These are phyloP conservation scores for Cotesia chilonis DNA, from an alignment of 1,140 invertebrate species.

Conservation along the genomic window DNA sequence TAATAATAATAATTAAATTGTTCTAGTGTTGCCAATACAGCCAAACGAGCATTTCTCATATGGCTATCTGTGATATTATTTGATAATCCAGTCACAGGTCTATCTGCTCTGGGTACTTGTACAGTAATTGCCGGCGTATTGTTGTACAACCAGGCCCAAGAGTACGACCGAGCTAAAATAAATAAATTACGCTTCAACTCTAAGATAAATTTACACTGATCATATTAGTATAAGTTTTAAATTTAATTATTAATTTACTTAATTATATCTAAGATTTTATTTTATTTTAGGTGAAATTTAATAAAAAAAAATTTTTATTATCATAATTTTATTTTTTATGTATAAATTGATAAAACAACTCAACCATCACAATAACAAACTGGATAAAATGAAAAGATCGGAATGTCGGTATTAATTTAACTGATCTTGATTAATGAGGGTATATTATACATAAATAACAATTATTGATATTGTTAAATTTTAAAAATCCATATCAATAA, in stretches of 20 bases:
- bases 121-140: conserved; percentile 81
- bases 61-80: conserved; percentile 85
- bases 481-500: no score
- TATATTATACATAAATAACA: no score
- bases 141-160: conserved; percentile 79
- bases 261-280: neutral
- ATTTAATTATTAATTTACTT: no score
- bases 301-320: no score
- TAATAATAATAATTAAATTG: conserved; percentile 1
- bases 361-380: no score
- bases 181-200: conserved; percentile 52
- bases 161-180: conserved; percentile 65
- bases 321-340: no score
- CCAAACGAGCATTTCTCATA: conserved; percentile 84
- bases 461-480: no score
- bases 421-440: no score
- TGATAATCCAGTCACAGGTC: conserved; percentile 80
- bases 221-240: neutral
- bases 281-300: neutral
- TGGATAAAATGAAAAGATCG: no score
- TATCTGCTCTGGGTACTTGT: conserved; percentile 79
- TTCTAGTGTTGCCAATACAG: conserved; percentile 86
- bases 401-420: no score
- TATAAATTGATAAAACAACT: no score
- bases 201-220: conserved; percentile 61